Evolutionary conservation across 2,888 invertebrate genomes (phyloP).

Genomic region (Perizoma flavofasciatum): DNA sequence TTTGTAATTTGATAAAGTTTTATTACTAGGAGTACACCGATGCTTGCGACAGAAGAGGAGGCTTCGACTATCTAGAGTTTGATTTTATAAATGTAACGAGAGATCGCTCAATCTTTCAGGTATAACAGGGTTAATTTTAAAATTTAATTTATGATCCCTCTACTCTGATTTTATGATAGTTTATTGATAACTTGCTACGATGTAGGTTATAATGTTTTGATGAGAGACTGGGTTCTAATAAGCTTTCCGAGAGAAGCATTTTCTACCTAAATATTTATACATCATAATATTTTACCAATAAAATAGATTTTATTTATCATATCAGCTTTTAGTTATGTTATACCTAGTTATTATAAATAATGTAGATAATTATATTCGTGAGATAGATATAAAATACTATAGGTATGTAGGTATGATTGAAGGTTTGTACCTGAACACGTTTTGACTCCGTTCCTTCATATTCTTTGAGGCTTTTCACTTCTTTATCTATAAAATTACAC

Average conservation of each 20-base stretch:
- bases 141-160: slow-evolving; percentile 49
- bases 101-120: slow-evolving; percentile 50
- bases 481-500: background rate
- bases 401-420: slow-evolving; percentile 44
- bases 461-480: slow-evolving; percentile 31
- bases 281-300: slow-evolving; percentile 67
- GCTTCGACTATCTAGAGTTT: slow-evolving; percentile 33
- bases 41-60: slow-evolving; percentile 36
- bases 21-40: slow-evolving; percentile 21
- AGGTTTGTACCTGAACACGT: slow-evolving; percentile 66
- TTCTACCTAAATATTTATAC: slow-evolving; percentile 64
- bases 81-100: slow-evolving; percentile 39
- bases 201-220: slow-evolving; percentile 44
- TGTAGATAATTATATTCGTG: slow-evolving; percentile 65
- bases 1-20: slow-evolving; percentile 47
- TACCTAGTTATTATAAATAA: slow-evolving; percentile 48
- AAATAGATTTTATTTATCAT: slow-evolving; percentile 79
- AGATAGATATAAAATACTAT: slow-evolving; percentile 45
- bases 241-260: slow-evolving; percentile 58
- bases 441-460: slow-evolving; percentile 33
- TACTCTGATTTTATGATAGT: slow-evolving; percentile 53
- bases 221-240: slow-evolving; percentile 40
- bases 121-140: slow-evolving; percentile 72
- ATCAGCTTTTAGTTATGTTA: slow-evolving; percentile 71
- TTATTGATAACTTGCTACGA: slow-evolving; percentile 52